Evolutionary conservation across 2,888 invertebrate genomes (phyloP), one percentile per base, ranked within the genome.

Genomic region (Orthosia gracilis): DNA sequence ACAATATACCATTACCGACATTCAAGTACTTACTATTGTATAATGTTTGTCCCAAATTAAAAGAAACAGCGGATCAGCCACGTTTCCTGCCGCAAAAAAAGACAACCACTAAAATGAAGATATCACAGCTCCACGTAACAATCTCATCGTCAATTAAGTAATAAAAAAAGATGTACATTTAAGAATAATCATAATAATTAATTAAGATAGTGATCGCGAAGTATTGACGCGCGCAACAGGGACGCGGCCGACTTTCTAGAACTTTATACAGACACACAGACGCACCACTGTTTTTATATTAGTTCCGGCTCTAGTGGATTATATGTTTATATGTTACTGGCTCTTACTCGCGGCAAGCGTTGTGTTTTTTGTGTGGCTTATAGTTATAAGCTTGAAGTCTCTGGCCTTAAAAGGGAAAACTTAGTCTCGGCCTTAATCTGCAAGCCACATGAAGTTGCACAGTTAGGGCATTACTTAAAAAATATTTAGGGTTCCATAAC

Each of bases 181-280:
- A 71, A 50, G 49, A 71, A 40, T 69, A 70, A 70, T 50, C 63
- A 76, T 67, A 59, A 21, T 26, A 66, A 59, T 76, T 79, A 72
- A 80, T 73, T 76, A 73, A 71, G 85, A 86, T 81, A 83, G 64
- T 69, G 68, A 85, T 80, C 82, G 73, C 61, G n/a, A 65, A 13
- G 76, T 73, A 76, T 84, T 76, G 80, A 77, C 73, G 75, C 64
- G 59, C 57, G 73, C 70, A 78, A 73, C 70, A 82, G 71, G 80
- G 80, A 78, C 75, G 62, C 54, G 67, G 61, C 82, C 73, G 64
- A 76, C 85, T 86, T 86, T 86, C 85, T 86, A 79, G 69, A 83
- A 70, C 74, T 79, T 74, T 67, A 82, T 58, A 78, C 66, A 58
- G 23, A 61, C 59, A 62, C 45, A 76, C 55, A 23, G 65, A 78